These are phyloP conservation scores for Drosophila lacteicornis DNA, from an alignment of 1,140 invertebrate genomes.

Conservation along the genomic window DNA sequence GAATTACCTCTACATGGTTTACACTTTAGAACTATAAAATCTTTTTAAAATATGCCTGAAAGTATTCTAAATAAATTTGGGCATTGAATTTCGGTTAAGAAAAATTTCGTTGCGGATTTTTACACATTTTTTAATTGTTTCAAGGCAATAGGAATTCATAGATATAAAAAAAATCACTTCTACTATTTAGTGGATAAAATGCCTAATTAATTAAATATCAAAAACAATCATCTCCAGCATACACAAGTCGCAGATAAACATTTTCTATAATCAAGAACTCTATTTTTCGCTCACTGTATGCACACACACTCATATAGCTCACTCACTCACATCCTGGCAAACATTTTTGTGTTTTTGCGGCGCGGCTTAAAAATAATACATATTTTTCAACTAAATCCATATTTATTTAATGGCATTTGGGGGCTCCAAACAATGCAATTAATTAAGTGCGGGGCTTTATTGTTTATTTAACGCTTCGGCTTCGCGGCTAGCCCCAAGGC, in stretches of 20 bases:
- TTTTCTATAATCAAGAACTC: background rate
- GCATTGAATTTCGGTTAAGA: background rate
- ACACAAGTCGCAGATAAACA: too few relatives aligned
- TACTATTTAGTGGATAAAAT: background rate
- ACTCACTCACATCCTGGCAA: slow-evolving; percentile 16
- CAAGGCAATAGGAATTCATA: too few relatives aligned
- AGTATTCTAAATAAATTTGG: background rate
- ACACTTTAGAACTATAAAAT: background rate
- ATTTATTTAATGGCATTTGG: slow-evolving; percentile 50
- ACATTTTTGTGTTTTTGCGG: slow-evolving; percentile 20
- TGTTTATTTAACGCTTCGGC: slow-evolving; percentile 51
- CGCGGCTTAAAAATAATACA: slow-evolving; percentile 38
- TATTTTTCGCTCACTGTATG: background rate
- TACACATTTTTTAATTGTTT: background rate
- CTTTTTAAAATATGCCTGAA: background rate
- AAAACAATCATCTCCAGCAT: too few relatives aligned
- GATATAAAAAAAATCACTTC: background rate
- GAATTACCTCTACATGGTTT: too few relatives aligned
- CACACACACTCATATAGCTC: slow-evolving; percentile 11
- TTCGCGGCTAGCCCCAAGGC: slow-evolving; percentile 35
- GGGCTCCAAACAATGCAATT: slow-evolving; percentile 37
- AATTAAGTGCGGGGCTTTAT: slow-evolving; percentile 52
- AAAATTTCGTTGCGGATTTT: background rate
- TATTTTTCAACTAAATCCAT: slow-evolving; percentile 58
- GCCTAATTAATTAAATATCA: too few relatives aligned